Evolutionary conservation across 1,140 invertebrate genomes (phyloP).

Genomic region (Listronotus bonariensis): DNA sequence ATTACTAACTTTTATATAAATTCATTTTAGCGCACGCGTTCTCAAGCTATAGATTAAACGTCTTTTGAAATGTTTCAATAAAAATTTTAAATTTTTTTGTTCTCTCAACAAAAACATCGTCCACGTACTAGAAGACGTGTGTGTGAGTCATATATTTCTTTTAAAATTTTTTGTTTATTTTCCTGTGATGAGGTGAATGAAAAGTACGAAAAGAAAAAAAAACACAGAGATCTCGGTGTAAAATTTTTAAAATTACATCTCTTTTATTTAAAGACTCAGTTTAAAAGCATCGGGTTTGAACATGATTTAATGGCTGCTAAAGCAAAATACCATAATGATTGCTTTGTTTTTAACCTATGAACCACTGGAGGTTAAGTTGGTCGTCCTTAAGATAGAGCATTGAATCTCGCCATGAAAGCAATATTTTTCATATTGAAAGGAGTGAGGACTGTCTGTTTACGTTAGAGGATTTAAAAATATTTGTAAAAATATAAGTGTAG

Average conservation of each 20-base stretch:
- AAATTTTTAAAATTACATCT: constrained; percentile 32
- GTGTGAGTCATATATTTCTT: constrained; percentile 35
- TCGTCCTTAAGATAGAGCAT: no score
- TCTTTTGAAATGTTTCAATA: no score
- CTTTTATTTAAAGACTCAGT: constrained; percentile 48
- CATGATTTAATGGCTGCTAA: constrained; percentile 52
- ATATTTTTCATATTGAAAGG: constrained; percentile 31
- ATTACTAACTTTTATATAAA: no score
- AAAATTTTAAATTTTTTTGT: no score
- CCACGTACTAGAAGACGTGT: constrained; percentile 34
- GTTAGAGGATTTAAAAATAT: constrained; percentile 29
- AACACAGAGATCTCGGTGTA: no score
- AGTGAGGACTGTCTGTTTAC: constrained; percentile 27
- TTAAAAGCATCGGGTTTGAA: constrained; percentile 44
- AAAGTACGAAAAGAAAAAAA: constrained; percentile 36
- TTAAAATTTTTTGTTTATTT: constrained; percentile 46
- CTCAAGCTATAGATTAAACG: no score
- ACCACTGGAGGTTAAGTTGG: constrained; percentile 37
- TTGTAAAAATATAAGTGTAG: constrained; percentile 15
- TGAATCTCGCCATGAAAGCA: constrained; percentile 19
- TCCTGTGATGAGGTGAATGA: constrained; percentile 37
- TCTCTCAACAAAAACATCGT: no score
- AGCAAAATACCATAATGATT: constrained; percentile 50
- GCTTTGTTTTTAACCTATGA: constrained; percentile 42
- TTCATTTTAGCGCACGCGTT: no score